These are phyloP conservation scores for Saccopteryx leptura DNA, from an alignment of 2,113 vertebrate species.

Conservation along the genomic window DNA sequence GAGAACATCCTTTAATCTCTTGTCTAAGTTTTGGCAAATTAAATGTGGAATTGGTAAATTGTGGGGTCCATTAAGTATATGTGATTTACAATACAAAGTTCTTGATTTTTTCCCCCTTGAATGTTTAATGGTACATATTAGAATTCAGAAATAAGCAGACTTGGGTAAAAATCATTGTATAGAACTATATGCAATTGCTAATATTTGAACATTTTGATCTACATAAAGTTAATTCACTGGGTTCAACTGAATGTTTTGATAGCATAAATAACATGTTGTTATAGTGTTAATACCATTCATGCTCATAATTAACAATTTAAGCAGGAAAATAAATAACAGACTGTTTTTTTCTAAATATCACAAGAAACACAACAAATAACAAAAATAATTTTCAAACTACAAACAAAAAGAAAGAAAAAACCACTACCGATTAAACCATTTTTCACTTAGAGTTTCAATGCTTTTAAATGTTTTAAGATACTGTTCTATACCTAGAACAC, in stretches of 20 bases:
- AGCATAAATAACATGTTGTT: not conserved
- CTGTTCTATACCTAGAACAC: not conserved
- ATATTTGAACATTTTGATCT: constrained; percentile 16
- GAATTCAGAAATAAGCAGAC: not conserved
- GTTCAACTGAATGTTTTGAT: not conserved
- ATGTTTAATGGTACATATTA: not conserved
- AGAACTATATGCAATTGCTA: not conserved
- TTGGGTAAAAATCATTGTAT: not conserved
- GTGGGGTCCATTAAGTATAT: not conserved
- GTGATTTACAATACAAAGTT: not conserved
- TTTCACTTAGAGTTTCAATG: not conserved
- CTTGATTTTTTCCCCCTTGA: not conserved
- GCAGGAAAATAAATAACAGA: constrained; percentile 2
- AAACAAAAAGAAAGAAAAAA: not conserved
- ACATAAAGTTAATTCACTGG: not conserved
- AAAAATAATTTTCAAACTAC: not conserved
- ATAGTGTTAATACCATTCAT: not conserved
- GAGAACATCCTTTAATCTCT: constrained; percentile 11
- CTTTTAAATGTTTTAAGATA: not conserved
- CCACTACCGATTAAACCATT: not conserved
- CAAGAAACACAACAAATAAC: constrained; percentile 1
- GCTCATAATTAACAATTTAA: not conserved
- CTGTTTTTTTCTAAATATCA: not conserved
- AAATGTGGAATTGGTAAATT: not conserved
- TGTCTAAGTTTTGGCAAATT: not conserved